Conservation (phyloP, 2,797 vertebrate species). For the Eulemur coronatus region DNA sequence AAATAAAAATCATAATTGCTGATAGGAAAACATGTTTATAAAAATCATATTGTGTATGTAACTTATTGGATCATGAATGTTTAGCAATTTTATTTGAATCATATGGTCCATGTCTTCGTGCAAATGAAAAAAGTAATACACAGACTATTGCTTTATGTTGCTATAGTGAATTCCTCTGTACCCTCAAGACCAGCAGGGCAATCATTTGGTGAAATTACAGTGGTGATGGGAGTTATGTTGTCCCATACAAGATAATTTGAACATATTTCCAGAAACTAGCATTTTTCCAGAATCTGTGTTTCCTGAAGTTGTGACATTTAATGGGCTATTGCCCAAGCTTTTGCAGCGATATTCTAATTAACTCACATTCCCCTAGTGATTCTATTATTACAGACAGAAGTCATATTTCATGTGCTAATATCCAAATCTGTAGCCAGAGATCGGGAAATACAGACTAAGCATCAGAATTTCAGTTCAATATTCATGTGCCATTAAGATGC, state of each 20-base stretch:
- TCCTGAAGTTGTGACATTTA: conserved; percentile 66
- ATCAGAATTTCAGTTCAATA: conserved; percentile 42
- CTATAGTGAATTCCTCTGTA: neutral
- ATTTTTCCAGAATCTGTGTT: conserved; percentile 48
- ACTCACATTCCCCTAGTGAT: conserved; percentile 41
- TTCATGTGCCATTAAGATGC: conserved; percentile 36
- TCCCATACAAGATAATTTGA: conserved; percentile 35
- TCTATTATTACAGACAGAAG: conserved; percentile 71
- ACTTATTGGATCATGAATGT: neutral
- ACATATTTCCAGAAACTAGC: conserved; percentile 40
- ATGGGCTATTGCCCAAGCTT: conserved; percentile 60
- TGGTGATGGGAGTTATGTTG: conserved; percentile 18
- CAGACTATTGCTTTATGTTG: neutral
- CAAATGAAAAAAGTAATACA: neutral
- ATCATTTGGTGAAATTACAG: neutral
- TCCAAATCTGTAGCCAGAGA: conserved; percentile 20
- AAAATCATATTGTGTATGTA: neutral
- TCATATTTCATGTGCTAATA: conserved; percentile 70
- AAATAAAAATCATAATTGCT: neutral
- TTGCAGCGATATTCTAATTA: conserved; percentile 64
- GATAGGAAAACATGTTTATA: neutral
- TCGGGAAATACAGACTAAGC: conserved; percentile 50
- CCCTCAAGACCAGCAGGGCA: neutral
- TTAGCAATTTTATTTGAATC: neutral
- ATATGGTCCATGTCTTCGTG: neutral